Evolutionary conservation across 1,140 invertebrate genomes (phyloP).

Genomic region (Cyclina sinensis): DNA sequence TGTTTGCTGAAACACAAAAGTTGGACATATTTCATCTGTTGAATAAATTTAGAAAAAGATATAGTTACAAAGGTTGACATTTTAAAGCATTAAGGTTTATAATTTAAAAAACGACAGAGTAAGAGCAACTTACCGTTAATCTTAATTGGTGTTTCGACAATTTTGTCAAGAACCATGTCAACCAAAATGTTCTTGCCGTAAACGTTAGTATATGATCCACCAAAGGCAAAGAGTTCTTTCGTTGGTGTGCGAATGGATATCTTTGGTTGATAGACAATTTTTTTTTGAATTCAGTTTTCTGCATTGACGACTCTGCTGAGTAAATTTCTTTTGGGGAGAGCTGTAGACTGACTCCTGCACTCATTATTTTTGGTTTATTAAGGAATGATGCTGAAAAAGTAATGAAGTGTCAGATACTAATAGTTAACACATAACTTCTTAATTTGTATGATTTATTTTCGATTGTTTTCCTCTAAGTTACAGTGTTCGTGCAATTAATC

Average conservation of each 20-base stretch:
- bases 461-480: no score
- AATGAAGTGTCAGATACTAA: no score
- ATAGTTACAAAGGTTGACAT: no score
- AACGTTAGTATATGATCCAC: slow-evolving; percentile 57
- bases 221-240: slow-evolving; percentile 64
- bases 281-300: slow-evolving; percentile 61
- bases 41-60: no score
- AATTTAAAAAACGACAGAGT: no score
- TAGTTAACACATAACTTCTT: no score
- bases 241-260: slow-evolving; percentile 64
- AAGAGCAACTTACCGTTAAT: slow-evolving; percentile 50
- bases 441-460: no score
- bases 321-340: slow-evolving; percentile 65
- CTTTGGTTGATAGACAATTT: slow-evolving; percentile 63
- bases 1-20: slow-evolving; percentile 30
- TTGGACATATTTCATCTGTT: no score
- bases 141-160: slow-evolving; percentile 12
- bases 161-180: slow-evolving; percentile 51
- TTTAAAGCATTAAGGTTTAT: no score
- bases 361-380: slow-evolving; percentile 62
- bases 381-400: slow-evolving; percentile 41
- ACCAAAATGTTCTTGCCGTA: slow-evolving; percentile 39
- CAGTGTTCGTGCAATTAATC: no score
- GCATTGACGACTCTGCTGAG: slow-evolving; percentile 61
- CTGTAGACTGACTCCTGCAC: slow-evolving; percentile 50